Percentiles rank a stretch among this genome's conserved stretches.
These are phyloP conservation scores for Podotricha telesiphe DNA, from an alignment of 2,888 invertebrate genomes.

Conservation along the genomic window DNA sequence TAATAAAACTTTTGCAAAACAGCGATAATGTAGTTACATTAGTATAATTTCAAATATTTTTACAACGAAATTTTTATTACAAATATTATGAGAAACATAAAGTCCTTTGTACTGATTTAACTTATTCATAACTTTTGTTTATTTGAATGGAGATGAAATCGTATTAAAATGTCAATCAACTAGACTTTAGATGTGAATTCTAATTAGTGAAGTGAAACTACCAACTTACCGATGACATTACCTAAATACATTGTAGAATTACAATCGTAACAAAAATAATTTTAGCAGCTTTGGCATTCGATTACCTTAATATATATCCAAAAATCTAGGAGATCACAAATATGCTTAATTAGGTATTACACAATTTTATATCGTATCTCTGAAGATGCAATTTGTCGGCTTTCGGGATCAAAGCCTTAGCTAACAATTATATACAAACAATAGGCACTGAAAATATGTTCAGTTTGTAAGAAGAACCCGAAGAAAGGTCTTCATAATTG, in stretches of 20 bases:
- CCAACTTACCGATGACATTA: conserved; percentile 27
- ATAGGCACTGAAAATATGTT: conserved; percentile 74
- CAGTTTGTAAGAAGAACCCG: conserved; percentile 52
- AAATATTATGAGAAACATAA: neutral
- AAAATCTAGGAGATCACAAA: conserved; percentile 69
- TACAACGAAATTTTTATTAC: neutral
- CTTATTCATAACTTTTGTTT: neutral
- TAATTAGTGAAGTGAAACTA: conserved; percentile 19
- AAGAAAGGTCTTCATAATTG: conserved; percentile 37
- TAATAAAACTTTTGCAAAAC: neutral
- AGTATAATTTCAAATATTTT: neutral
- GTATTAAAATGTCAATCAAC: conserved; percentile 1
- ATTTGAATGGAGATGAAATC: neutral
- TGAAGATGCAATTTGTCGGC: conserved; percentile 62
- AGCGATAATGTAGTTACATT: neutral
- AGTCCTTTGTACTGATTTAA: neutral
- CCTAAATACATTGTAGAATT: conserved; percentile 37
- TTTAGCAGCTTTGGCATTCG: conserved; percentile 36
- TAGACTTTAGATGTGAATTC: neutral
- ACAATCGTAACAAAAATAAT: conserved; percentile 38
- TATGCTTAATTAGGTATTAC: conserved; percentile 54
- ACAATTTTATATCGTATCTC: conserved; percentile 73
- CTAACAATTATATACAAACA: conserved; percentile 65
- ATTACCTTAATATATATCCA: conserved; percentile 54
- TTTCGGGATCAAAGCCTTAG: conserved; percentile 48